phyloP scores from a whole-genome alignment of 37 sponge, comb jelly and placozoan species.

The Crambe crambe region DNA sequence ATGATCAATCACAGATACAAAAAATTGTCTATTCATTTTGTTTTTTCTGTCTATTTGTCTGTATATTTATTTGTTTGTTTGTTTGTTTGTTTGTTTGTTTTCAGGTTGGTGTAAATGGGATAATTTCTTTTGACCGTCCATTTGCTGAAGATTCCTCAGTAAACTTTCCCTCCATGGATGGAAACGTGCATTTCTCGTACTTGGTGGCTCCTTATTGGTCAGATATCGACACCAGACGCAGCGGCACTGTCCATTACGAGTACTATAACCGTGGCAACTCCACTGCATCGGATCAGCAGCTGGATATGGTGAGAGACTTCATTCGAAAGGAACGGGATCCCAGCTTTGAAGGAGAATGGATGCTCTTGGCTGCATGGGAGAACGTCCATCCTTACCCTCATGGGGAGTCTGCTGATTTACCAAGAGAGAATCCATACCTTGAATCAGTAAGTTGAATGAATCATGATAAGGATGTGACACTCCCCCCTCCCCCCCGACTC shows the following conservation, averaged over 20 bases:
- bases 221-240: conserved; percentile 20
- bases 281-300: background rate
- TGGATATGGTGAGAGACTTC: conserved; percentile 1
- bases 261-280: conserved; percentile 4
- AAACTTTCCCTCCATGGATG: conserved; percentile 27
- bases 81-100: too few relatives aligned
- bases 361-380: conserved; percentile 53
- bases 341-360: conserved; percentile 41
- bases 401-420: background rate
- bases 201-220: conserved; percentile 38
- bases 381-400: conserved; percentile 56
- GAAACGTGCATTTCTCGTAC: background rate
- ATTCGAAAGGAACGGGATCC: conserved; percentile 5
- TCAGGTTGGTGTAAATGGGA: conserved; percentile 65
- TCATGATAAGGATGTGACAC: background rate
- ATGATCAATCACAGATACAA: background rate
- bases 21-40: too few relatives aligned
- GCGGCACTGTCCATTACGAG: conserved; percentile 20
- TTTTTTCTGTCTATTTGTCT: too few relatives aligned
- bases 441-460: conserved; percentile 3
- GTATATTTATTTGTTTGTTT: too few relatives aligned
- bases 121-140: conserved; percentile 45
- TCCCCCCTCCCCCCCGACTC: background rate
- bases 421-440: conserved; percentile 24
- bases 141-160: background rate